Conservation (phyloP, 2,113 vertebrate species). For the Peromyscus californicus region DNA sequence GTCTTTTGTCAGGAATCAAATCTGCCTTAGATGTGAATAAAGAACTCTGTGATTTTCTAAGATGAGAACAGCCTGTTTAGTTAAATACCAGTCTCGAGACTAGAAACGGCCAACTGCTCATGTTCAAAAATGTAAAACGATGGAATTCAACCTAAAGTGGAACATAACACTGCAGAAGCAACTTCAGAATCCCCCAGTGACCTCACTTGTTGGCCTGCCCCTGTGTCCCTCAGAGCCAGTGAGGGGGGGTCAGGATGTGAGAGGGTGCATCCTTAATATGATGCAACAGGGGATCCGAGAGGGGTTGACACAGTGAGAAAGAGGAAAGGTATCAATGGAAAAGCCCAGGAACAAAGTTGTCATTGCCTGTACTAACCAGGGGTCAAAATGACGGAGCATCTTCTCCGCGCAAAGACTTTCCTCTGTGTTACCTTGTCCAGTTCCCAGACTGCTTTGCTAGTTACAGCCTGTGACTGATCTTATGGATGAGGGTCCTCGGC, state of each 20-base stretch:
- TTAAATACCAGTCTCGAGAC: rapidly evolving
- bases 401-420: background rate
- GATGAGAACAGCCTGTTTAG: background rate
- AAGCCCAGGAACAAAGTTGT: background rate
- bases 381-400: background rate
- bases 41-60: background rate
- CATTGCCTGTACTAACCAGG: background rate
- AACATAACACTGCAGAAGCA: background rate
- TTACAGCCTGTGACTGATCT: background rate
- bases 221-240: background rate
- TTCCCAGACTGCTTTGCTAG: background rate
- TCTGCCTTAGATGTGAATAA: background rate
- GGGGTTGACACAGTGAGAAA: background rate
- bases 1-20: background rate
- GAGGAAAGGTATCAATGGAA: background rate
- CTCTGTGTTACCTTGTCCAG: background rate
- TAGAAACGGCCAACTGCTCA: background rate
- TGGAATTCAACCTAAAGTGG: background rate
- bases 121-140: background rate
- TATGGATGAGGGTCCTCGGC: background rate
- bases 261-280: background rate
- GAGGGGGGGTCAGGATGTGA: too few species aligned
- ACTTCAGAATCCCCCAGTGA: background rate
- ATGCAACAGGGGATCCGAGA: background rate
- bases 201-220: background rate